Evolutionary conservation across 2,888 invertebrate species (phyloP).

Genomic region (Coleophora flavipennella): DNA sequence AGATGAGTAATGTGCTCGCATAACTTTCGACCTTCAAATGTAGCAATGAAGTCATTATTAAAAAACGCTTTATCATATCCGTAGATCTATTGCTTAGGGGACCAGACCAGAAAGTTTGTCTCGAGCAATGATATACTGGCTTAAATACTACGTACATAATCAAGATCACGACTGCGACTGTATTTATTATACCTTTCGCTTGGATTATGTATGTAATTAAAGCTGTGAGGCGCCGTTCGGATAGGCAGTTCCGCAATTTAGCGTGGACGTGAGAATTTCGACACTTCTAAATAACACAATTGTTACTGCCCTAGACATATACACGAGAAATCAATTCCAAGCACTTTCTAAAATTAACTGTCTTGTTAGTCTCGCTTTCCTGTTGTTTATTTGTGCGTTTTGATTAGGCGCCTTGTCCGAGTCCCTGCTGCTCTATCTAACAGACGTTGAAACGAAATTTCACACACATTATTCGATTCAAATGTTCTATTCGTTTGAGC

Average conservation of each 20-base stretch:
- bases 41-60: slow-evolving; percentile 23
- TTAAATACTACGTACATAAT: neutral
- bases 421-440: too few relatives aligned
- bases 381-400: slow-evolving; percentile 42
- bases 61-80: slow-evolving; percentile 25
- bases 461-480: slow-evolving; percentile 13
- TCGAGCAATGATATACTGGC: too few relatives aligned
- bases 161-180: neutral
- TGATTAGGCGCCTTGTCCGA: slow-evolving; percentile 25
- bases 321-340: slow-evolving; percentile 46
- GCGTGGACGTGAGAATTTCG: slow-evolving; percentile 4
- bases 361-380: slow-evolving; percentile 59
- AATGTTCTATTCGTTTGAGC: neutral
- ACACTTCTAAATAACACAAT: slow-evolving; percentile 10
- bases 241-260: too few relatives aligned
- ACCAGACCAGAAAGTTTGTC: neutral
- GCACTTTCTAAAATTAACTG: slow-evolving; percentile 57
- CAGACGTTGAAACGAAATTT: slow-evolving; percentile 13
- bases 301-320: slow-evolving; percentile 20
- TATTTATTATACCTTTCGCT: neutral
- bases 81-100: slow-evolving; percentile 2
- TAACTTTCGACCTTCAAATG: slow-evolving; percentile 19
- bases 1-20: slow-evolving; percentile 24
- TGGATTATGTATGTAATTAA: too few relatives aligned
- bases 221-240: too few relatives aligned